Evolutionary conservation across 1,140 invertebrate genomes (phyloP), one percentile per base, ranked within the genome.

Genomic region (Pseudoatta argentina): DNA sequence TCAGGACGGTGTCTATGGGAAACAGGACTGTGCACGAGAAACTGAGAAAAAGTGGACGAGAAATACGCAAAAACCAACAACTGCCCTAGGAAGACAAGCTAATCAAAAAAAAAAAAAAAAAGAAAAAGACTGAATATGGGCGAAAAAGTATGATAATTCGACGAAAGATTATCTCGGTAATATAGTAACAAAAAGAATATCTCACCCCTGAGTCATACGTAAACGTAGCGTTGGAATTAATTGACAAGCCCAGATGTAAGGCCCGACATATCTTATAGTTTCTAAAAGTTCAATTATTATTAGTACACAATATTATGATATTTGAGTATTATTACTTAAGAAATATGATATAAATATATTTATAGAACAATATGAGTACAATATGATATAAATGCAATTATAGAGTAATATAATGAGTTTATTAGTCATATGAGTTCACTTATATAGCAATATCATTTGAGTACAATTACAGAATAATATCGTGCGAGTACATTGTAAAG

Each of bases 41-140:
- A 71, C 53, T n/a, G 48, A 89, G 34, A 82, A 63, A 24, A 85
- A 72, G 55, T 34, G 53, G 71, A 91, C 67, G 67, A 85, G 79
- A 39, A 7, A 86, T 27, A 78, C 24, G 76, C 78, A 61, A 83
- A 91, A 93, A 93, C 90, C 92, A 94, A 91, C 93, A 91, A 92
- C 93, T 93, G 91, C 92, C 92, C 69, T 93, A 93, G 87, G 91
- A 92, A 91, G 89, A 76, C 87, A 91, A 55, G 51, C 83, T 81
- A 90, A 87, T 63, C 48, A 8, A 21, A 75, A n/a, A n/a, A n/a
- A n/a, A n/a, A n/a, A n/a, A n/a, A n/a, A n/a, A n/a, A n/a, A n/a
- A n/a, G n/a, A n/a, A n/a, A n/a, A 75, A 53, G 39, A 61, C 48
- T 7, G 18, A 73, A 48, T 73, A 34, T 75, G 79, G 69, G 69